Percentiles rank a stretch among this genome's conserved stretches.
phyloP scores from a whole-genome alignment of 1,140 invertebrate species.

The Calliopsis andreniformis region DNA sequence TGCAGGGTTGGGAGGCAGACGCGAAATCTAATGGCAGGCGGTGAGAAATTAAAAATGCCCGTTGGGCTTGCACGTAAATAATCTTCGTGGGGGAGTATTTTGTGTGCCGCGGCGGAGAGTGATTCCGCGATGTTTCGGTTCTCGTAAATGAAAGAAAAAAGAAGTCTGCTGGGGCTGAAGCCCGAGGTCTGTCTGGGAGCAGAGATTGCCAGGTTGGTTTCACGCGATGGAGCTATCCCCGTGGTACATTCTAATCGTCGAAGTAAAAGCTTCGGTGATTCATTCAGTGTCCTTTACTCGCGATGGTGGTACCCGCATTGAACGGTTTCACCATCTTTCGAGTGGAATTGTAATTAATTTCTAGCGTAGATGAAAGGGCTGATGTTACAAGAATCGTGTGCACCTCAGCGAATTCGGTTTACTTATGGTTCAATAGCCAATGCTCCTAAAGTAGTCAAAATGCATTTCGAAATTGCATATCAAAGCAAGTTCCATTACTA shows the following conservation, averaged over 20 bases:
- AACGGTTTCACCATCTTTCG: background rate
- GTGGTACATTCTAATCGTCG: conserved; percentile 5
- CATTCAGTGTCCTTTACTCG: background rate
- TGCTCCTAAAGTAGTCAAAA: no score
- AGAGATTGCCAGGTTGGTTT: conserved; percentile 11
- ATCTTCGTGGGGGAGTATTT: conserved; percentile 37
- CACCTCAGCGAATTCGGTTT: background rate
- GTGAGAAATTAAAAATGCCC: conserved; percentile 48
- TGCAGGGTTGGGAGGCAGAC: background rate
- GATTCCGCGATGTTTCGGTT: conserved; percentile 25
- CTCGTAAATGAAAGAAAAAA: conserved; percentile 3
- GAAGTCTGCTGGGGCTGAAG: background rate
- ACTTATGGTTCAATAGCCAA: no score
- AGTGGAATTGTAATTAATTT: conserved; percentile 1
- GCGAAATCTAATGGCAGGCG: conserved; percentile 32
- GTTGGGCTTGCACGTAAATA: background rate
- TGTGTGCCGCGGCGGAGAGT: background rate
- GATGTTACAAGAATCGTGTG: no score
- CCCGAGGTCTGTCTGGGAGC: background rate
- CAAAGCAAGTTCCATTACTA: no score
- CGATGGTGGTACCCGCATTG: conserved; percentile 13
- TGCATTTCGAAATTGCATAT: no score
- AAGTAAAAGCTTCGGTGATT: conserved; percentile 23
- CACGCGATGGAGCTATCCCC: background rate
- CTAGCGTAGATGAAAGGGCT: background rate